Base-by-base conservation (phyloP, 1,140 invertebrate genomes). In the Tetramorium simillimum region DNA sequence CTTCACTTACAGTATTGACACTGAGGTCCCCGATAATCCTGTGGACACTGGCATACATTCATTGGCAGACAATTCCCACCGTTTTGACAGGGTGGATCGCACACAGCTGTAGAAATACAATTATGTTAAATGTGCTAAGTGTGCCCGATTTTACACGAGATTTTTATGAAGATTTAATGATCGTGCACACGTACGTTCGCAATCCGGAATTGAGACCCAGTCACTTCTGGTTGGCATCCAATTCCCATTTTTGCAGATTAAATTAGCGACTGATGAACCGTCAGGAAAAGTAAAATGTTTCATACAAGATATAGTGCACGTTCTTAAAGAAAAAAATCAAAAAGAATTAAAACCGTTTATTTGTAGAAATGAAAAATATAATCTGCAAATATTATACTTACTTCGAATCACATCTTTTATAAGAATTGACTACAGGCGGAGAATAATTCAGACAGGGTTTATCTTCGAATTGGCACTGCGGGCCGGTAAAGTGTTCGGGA, bases 1-100 rank as follows among this genome's bases (percentile, higher is more conserved):
- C 18, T 7, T 82, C 21, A 95, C 96, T 97, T 95, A 98, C 97
- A 95, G 90, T 97, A 98, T 95, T 98, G 97, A 90, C 98, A 98
- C 85, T 97, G 96, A 0, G 96, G 95, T 5, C 98, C 98, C 70
- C 96, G 95, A 90, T 96, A 98, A 16, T 97, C 96, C 70, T 96
- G 95, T 0, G 97, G 96, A 91, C 98, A 98, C 86, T 97, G 96
- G 80, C 98, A 98, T 2, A 96, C 95, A 93, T 98, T 97, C 12
- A 96, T 95, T 0, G 97, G 96, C 0, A 98, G 94, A 94, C 98
- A 98, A 62, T 96, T 96, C 0, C 98, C 98, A 9, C 97, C 97
- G 91, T 98, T 98, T 77, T 96, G 85, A 92, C 98, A 98, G 0
- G 96, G 95, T 1, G 97, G 98, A 73, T 96, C 91, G 89, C 98